phyloP scores from a whole-genome alignment of 1,140 invertebrate genomes.

The Listronotus oregonensis region DNA sequence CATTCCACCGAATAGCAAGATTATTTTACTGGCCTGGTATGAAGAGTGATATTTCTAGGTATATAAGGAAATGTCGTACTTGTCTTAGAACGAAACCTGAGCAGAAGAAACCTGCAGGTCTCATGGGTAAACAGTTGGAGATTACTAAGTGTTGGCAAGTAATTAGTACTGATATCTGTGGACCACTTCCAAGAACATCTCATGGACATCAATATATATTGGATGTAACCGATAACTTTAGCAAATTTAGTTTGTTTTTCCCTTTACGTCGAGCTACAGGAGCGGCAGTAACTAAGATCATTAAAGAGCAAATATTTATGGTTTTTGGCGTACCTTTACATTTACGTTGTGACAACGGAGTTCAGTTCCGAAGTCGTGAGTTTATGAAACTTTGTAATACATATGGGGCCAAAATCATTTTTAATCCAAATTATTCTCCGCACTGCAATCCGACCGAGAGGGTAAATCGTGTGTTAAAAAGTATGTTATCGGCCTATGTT shows the following conservation, averaged over 20 bases:
- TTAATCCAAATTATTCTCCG: too few species aligned
- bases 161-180: constrained; percentile 2
- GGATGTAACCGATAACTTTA: constrained; percentile 9
- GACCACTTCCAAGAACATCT: constrained; percentile 9
- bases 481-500: too few species aligned
- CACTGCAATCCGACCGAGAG: too few species aligned
- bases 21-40: constrained; percentile 49
- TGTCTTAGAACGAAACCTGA: background rate
- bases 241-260: constrained; percentile 21
- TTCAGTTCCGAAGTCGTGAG: too few species aligned
- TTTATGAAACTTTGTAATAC: too few species aligned
- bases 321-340: constrained; percentile 31
- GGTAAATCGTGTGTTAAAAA: too few species aligned
- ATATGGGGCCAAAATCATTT: too few species aligned
- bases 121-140: background rate
- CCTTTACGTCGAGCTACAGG: constrained; percentile 21
- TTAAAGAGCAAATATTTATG: constrained; percentile 26
- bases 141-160: constrained; percentile 7
- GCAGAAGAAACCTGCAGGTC: background rate
- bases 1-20: constrained; percentile 21
- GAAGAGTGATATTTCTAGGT: constrained; percentile 1
- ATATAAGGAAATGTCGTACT: background rate
- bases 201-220: constrained; percentile 4
- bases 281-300: constrained; percentile 9
- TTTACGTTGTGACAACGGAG: too few species aligned